These are phyloP conservation scores for Macropodus opercularis DNA, from an alignment of 2,797 vertebrate genomes.

Conservation along the genomic window DNA sequence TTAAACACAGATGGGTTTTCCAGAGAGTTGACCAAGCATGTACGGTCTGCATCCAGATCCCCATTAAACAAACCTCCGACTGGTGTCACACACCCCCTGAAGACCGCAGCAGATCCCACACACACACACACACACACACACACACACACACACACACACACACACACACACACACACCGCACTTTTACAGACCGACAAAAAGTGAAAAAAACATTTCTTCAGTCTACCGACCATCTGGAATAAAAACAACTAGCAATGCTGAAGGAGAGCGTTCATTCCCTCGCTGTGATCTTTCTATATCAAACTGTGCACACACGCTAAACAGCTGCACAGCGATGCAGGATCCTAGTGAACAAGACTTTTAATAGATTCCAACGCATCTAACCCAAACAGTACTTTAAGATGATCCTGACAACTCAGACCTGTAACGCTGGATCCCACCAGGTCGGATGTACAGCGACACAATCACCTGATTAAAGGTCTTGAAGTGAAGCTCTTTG, in stretches of 20 bases:
- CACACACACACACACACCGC: too few species aligned
- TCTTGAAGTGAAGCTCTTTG: conserved; percentile 94
- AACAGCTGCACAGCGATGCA: neutral
- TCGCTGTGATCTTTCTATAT: neutral
- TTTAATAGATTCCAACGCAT: too few species aligned
- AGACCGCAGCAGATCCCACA: conserved; percentile 20
- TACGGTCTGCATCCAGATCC: conserved; percentile 73
- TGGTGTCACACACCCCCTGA: conserved; percentile 21
- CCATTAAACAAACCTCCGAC: conserved; percentile 83
- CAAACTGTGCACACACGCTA: neutral
- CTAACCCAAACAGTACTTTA: too few species aligned
- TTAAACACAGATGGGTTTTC: conserved; percentile 73
- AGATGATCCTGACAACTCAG: neutral
- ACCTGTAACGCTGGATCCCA: neutral
- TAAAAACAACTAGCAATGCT: conserved; percentile 1
- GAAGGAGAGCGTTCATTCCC: conserved; percentile 8
- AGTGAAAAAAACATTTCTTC: too few species aligned
- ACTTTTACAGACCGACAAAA: too few species aligned
- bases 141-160: neutral
- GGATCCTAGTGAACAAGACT: neutral
- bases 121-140: neutral
- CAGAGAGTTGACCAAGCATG: conserved; percentile 75
- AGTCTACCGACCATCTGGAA: neutral
- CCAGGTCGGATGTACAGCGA: neutral
- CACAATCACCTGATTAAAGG: conserved; percentile 90